Conservation (phyloP, 2,797 vertebrate genomes). For the Natrix natrix region DNA sequence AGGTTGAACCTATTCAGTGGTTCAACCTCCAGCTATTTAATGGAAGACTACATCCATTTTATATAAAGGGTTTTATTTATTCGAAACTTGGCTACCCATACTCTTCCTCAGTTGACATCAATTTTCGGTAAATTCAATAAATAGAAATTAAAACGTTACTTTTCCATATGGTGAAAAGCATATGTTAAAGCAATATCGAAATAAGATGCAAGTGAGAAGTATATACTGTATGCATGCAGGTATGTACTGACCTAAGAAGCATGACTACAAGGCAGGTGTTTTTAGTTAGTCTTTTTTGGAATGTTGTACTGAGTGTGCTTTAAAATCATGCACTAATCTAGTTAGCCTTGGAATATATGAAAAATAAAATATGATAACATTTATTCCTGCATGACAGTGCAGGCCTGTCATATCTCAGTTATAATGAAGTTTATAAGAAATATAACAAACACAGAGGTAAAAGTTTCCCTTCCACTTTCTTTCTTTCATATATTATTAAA, state of each 20-base stretch:
- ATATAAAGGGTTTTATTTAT: neutral
- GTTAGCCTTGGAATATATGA: neutral
- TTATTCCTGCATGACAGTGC: neutral
- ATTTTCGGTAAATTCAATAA: neutral
- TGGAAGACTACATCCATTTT: neutral
- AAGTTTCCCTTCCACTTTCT: neutral
- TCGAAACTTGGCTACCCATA: neutral
- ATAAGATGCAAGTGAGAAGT: neutral
- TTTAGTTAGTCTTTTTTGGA: neutral
- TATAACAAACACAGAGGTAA: neutral
- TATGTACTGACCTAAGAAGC: neutral
- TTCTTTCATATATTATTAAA: neutral
- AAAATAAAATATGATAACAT: neutral
- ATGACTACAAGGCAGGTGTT: neutral
- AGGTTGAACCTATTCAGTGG: neutral
- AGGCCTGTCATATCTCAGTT: neutral
- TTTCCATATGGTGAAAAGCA: neutral
- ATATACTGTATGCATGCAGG: neutral
- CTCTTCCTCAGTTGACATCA: neutral
- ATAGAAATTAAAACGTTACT: no score
- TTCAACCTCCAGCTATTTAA: neutral
- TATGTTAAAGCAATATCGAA: neutral
- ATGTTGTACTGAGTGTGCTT: neutral
- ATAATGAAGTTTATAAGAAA: neutral
- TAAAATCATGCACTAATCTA: neutral